A percentile compares a stretch with the other conserved stretches of the same genome.
Conservation (phyloP, 2,888 invertebrate genomes). For the Anthophora plumipes region DNA sequence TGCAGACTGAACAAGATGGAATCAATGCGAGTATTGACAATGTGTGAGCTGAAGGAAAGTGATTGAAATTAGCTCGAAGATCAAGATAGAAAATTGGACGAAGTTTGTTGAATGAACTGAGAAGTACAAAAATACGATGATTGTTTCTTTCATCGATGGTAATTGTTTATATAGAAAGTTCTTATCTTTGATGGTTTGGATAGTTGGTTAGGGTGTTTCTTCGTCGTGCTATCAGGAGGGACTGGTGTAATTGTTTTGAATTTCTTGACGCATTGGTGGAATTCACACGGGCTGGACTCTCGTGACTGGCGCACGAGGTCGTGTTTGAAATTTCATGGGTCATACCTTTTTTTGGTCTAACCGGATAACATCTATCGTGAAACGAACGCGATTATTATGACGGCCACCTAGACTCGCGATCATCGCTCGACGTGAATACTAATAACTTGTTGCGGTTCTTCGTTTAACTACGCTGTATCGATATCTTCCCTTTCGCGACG, state of each 20-base stretch:
- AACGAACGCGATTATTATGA: constrained; percentile 22
- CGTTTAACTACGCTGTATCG: background rate
- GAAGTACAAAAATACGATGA: no score
- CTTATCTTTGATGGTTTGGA: no score
- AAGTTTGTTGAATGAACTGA: background rate
- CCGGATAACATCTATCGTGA: constrained; percentile 52
- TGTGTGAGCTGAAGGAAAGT: background rate
- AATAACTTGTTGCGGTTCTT: constrained; percentile 13
- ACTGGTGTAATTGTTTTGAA: background rate
- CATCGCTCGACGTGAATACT: background rate
- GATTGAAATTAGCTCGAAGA: background rate
- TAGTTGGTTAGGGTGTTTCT: background rate
- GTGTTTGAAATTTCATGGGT: constrained; percentile 63
- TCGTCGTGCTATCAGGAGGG: background rate
- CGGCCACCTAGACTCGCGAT: constrained; percentile 23
- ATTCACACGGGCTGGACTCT: constrained; percentile 27
- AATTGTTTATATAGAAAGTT: no score
- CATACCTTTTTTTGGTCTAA: constrained; percentile 45
- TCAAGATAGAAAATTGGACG: background rate
- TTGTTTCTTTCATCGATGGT: background rate
- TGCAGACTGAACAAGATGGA: background rate
- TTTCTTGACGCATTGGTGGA: constrained; percentile 23
- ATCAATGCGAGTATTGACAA: background rate
- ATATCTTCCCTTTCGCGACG: background rate
- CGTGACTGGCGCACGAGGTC: constrained; percentile 59